These are phyloP conservation scores for Heteromyza rotundicornis DNA, from an alignment of 2,888 invertebrate species.

Conservation along the genomic window DNA sequence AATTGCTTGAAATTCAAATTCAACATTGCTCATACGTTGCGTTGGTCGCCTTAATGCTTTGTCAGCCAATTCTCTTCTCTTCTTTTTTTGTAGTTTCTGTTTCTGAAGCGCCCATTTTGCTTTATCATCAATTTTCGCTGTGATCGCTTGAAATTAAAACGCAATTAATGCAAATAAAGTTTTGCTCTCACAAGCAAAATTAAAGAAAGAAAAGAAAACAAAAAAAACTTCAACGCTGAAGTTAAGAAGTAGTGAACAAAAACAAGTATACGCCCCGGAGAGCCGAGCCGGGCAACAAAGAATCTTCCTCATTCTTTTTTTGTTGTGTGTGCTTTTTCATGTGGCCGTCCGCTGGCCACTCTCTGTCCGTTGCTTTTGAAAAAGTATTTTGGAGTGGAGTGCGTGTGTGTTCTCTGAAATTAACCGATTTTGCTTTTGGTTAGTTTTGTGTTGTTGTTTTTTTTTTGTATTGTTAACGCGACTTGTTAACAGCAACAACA, in stretches of 20 bases:
- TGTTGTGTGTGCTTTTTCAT: too few relatives aligned
- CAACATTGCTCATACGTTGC: not conserved
- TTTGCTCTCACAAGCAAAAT: not conserved
- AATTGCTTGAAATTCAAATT: not conserved
- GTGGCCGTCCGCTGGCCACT: too few relatives aligned
- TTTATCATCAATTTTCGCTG: not conserved
- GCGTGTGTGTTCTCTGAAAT: too few relatives aligned
- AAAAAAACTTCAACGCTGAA: conserved; percentile 23
- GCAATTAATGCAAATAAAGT: not conserved
- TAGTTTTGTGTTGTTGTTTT: too few relatives aligned
- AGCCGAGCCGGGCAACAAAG: conserved; percentile 28
- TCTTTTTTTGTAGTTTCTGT: not conserved
- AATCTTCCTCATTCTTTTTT: too few relatives aligned
- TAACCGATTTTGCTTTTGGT: too few relatives aligned
- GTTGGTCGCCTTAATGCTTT: not conserved
- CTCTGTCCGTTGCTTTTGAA: too few relatives aligned
- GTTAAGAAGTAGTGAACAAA: conserved; percentile 3
- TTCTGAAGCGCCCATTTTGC: not conserved
- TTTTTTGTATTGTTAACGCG: too few relatives aligned
- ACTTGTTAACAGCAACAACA: too few relatives aligned
- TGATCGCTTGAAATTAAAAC: not conserved
- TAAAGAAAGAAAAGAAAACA: conserved; percentile 32
- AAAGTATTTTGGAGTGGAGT: too few relatives aligned
- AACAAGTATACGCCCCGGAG: conserved; percentile 53
- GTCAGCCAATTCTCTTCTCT: too few relatives aligned